Base-by-base conservation (phyloP, 1,140 invertebrate species). In the Drosophila obscura region DNA sequence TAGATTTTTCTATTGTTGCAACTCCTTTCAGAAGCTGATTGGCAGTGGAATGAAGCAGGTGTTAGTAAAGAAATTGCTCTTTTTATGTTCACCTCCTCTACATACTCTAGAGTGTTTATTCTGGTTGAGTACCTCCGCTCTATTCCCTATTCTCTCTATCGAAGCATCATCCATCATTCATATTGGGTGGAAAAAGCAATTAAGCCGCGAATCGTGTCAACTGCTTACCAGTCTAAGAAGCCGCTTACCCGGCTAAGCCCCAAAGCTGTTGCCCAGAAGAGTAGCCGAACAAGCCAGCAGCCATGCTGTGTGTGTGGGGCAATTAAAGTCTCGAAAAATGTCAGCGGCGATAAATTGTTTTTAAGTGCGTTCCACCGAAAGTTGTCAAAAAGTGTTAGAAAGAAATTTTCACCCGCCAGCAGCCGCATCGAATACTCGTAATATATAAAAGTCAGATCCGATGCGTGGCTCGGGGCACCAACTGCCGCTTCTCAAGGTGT, bases 271-370 rank as follows among this genome's bases (percentile, higher is more conserved):
- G 55, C 39, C 28, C 35, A 1, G 49, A 41, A 61, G 43, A 22
- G 35, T 48, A 69, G 66, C 64, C 80, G 66, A 67, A 78, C 64
- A 59, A 44, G 45, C 63, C 46, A 71, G 67, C 65, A 16, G 28
- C 31, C 7, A 9, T 31, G 3, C 39, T 15, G 39, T 22, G 45
- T 31, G 28, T 52, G 52, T n/a, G 62, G 63, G 73, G 83, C 82
- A 85, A 87, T 85, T 85, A 88, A 85, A 85, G 82, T 77, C 83
- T 82, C 78, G 75, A 82, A 87, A 79, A 85, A 88, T 88, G 83
- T 82, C 74, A 74, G 83, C 73, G 49, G 78, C 82, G 82, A 85
- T 85, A 85, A 85, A 85, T 85, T 76, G 64, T 78, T 74, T 85
- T 85, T 85, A 88, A 85, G 82, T 85, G 82, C 82, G 82, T 88